Conservation (phyloP, 23 tunicate genomes). For the Ciona savignyi region DNA sequence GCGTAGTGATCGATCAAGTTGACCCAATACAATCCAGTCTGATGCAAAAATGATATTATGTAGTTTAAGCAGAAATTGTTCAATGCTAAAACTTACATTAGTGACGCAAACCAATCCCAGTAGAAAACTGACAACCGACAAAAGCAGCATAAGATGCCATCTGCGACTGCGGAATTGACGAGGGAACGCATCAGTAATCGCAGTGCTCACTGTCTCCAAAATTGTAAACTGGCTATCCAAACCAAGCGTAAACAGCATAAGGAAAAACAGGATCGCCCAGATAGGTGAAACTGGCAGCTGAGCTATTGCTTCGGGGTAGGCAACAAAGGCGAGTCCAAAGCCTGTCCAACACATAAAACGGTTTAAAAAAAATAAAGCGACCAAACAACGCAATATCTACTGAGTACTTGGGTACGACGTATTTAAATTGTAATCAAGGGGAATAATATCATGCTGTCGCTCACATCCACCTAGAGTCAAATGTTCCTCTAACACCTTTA, state of each 20-base stretch:
- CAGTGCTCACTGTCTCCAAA: slow-evolving; percentile 79
- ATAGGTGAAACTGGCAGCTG: slow-evolving; percentile 72
- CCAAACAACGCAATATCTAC: not conserved
- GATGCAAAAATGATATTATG: not conserved
- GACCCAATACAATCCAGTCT: slow-evolving; percentile 90
- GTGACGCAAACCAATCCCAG: slow-evolving; percentile 72
- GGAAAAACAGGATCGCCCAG: slow-evolving; percentile 91
- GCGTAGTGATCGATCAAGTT: slow-evolving; percentile 79
- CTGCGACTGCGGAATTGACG: slow-evolving; percentile 43
- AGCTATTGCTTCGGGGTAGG: slow-evolving; percentile 93
- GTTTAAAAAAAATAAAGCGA: not conserved
- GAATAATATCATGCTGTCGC: not conserved
- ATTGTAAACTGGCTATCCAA: slow-evolving; percentile 91
- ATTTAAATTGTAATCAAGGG: no score
- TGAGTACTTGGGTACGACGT: not conserved
- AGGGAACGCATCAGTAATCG: slow-evolving; percentile 72
- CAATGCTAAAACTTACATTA: slow-evolving; percentile 41
- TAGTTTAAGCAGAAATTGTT: not conserved
- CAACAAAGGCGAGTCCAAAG: slow-evolving; percentile 94
- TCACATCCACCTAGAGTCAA: no score
- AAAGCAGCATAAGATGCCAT: slow-evolving; percentile 70
- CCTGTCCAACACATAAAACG: slow-evolving; percentile 49
- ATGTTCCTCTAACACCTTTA: not conserved
- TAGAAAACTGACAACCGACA: slow-evolving; percentile 63
- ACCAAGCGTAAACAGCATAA: slow-evolving; percentile 87